phyloP scores from a whole-genome alignment of 1,140 invertebrate genomes.

The Drosophila bocqueti region DNA sequence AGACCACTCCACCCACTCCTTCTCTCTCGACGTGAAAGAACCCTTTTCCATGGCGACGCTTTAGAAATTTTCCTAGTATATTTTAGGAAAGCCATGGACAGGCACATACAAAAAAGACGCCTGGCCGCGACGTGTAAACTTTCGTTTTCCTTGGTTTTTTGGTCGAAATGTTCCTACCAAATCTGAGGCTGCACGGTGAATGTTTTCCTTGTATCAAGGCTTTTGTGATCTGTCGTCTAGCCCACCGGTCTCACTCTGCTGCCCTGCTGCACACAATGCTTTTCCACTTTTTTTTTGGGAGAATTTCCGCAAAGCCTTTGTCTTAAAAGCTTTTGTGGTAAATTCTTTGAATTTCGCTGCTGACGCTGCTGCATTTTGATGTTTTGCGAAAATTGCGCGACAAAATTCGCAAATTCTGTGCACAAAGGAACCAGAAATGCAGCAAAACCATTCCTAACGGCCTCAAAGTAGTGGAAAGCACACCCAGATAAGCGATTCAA shows the following conservation, averaged over 20 bases:
- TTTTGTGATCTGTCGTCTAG: constrained; percentile 55
- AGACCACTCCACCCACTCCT: neutral
- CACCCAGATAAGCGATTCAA: constrained; percentile 45
- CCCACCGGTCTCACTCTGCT: neutral
- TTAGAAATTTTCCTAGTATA: constrained; percentile 63
- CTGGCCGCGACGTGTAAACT: constrained; percentile 55
- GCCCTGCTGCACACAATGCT: constrained; percentile 9
- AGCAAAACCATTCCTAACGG: neutral
- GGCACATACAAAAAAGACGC: constrained; percentile 29
- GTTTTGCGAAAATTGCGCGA: constrained; percentile 70
- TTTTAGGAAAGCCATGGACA: constrained; percentile 35
- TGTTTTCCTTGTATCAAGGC: constrained; percentile 42
- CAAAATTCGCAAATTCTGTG: constrained; percentile 67
- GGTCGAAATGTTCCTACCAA: neutral
- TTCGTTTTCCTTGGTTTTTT: constrained; percentile 48
- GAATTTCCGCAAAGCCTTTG: constrained; percentile 40
- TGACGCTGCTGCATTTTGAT: constrained; percentile 68
- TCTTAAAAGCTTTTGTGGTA: constrained; percentile 47
- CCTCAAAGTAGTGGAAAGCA: constrained; percentile 27
- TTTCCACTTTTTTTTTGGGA: constrained; percentile 16
- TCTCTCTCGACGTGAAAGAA: neutral
- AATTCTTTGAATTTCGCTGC: constrained; percentile 72
- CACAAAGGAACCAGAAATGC: constrained; percentile 66
- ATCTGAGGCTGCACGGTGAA: constrained; percentile 14
- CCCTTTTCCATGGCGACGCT: constrained; percentile 49